phyloP scores from a whole-genome alignment of 2,888 invertebrate genomes.

The Adela reaumurella region DNA sequence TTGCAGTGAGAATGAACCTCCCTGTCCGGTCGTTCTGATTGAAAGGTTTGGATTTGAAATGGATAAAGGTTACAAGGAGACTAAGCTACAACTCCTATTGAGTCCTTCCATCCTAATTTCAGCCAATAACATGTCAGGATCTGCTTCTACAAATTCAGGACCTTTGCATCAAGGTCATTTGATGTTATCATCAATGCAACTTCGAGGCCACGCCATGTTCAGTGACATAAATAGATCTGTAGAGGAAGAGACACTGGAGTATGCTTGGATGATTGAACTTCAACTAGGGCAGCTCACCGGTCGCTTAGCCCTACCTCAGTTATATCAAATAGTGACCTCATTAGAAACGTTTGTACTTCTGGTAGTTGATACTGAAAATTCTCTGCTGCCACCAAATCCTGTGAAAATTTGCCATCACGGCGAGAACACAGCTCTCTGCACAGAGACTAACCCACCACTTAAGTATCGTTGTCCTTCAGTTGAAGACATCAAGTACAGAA shows the following conservation, averaged over 20 bases:
- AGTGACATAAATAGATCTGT: slow-evolving; percentile 86
- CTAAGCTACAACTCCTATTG: slow-evolving; percentile 82
- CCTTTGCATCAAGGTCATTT: slow-evolving; percentile 78
- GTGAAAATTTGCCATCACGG: slow-evolving; percentile 78
- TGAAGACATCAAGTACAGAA: slow-evolving; percentile 88
- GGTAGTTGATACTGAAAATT: slow-evolving; percentile 86
- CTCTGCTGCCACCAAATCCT: slow-evolving; percentile 76
- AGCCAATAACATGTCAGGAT: slow-evolving; percentile 67
- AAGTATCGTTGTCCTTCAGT: slow-evolving; percentile 76
- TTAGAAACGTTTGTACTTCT: slow-evolving; percentile 86
- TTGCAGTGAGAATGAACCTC: slow-evolving; percentile 85
- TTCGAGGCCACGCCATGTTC: slow-evolving; percentile 95
- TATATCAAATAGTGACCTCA: slow-evolving; percentile 83
- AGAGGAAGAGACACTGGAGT: slow-evolving; percentile 94
- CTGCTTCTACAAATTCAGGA: slow-evolving; percentile 44
- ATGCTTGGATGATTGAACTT: slow-evolving; percentile 95
- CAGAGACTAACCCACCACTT: slow-evolving; percentile 64
- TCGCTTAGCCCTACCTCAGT: slow-evolving; percentile 82
- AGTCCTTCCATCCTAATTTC: slow-evolving; percentile 86
- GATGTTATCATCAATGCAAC: slow-evolving; percentile 79
- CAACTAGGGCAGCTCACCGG: slow-evolving; percentile 92
- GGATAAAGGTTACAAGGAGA: slow-evolving; percentile 91
- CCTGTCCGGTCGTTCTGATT: slow-evolving; percentile 84
- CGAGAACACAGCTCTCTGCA: slow-evolving; percentile 64
- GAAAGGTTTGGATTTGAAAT: slow-evolving; percentile 96